Evolutionary conservation across 2,113 vertebrate genomes (phyloP).

Genomic region (Corythornis cristatus): DNA sequence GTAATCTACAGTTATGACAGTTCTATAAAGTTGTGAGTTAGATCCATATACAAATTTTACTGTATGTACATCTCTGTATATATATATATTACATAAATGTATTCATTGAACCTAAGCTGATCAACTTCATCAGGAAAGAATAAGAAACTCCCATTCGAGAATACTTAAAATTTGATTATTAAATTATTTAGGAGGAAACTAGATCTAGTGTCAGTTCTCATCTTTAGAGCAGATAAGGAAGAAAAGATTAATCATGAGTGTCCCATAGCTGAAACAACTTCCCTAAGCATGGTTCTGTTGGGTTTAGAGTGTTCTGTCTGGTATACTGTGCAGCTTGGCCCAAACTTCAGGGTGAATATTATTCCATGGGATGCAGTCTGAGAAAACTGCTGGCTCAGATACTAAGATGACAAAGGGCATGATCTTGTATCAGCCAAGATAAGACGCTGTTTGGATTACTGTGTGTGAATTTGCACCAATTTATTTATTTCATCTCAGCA

Average conservation of each 20-base stretch:
- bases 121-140: background rate
- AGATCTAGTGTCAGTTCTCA: background rate
- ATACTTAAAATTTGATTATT: background rate
- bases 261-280: background rate
- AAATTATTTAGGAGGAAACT: background rate
- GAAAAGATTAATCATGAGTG: background rate
- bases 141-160: background rate
- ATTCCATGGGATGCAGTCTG: fast-evolving
- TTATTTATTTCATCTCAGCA: background rate
- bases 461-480: background rate
- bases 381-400: background rate
- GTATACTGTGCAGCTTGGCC: background rate
- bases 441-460: background rate
- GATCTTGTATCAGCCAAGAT: background rate
- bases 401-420: background rate
- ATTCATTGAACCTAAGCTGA: background rate
- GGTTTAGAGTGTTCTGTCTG: background rate
- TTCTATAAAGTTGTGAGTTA: background rate
- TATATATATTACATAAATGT: background rate
- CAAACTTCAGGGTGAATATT: background rate
- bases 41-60: background rate
- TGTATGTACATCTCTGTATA: fast-evolving
- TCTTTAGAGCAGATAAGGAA: background rate
- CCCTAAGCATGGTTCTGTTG: background rate
- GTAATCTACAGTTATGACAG: background rate